Evolutionary conservation across 2,113 vertebrate genomes (phyloP), one percentile per base, ranked within the genome.

Genomic region (Clarias magur): DNA sequence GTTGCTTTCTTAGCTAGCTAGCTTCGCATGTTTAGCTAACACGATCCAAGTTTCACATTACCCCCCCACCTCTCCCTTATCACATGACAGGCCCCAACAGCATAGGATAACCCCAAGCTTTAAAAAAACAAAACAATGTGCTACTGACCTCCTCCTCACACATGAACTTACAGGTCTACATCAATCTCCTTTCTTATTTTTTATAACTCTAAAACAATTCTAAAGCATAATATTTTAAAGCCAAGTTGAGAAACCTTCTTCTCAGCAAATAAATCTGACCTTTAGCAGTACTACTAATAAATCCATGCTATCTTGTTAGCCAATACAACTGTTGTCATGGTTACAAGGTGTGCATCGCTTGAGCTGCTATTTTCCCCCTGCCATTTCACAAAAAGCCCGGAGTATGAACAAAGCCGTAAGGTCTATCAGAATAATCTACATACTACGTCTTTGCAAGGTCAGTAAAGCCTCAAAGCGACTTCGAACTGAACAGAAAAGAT

Each of bases 251-350:
- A 23, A 42, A 73, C 34, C 9, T 48, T 42, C 34, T 38, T 17
- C 19, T 75, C 72, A 11, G 34, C 21, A 76, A 17, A 70, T 27
- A 70, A 54, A 53, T 54, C 8, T 53, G 25, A 25, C n/a, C 48
- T 27, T 17, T 27, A 16, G 7, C 27, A 56, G 25, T 27, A 16
- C 76, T 80, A 30, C 16, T 80, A 57, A 59, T 30, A 57, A 80
- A 59, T 57, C 53, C 8, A 59, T 19, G n/a, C 76, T 57, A 80
- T n/a, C 76, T 57, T 53, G 54, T 59, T 34, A 80, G 78, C 78
- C 78, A 80, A 21, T 21, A 80, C 56, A 79, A 17, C 27, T 23
- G 78, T 59, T 59, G 56, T 59, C 78, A 80, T 80, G 78, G 78
- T 60, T 80, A 80, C 78, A 30, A 23, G 10, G n/a, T 27, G 23